Evolutionary conservation across 2,797 vertebrate genomes (phyloP).

Genomic region (Cebuella pygmaea): DNA sequence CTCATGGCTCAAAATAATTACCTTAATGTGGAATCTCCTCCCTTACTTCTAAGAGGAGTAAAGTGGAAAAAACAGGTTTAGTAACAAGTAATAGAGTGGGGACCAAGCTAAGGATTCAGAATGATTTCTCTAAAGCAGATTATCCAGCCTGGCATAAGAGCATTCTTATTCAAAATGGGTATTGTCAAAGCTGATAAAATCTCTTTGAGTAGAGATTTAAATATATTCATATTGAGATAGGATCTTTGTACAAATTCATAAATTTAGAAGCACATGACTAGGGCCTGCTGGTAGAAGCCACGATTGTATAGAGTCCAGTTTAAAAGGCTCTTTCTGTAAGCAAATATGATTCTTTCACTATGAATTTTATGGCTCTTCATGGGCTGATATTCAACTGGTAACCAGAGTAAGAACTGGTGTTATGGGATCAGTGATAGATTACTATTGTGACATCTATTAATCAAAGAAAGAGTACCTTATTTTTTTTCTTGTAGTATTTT

Average conservation of each 20-base stretch:
- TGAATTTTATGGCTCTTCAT: not conserved
- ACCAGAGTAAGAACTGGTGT: not conserved
- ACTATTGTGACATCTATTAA: not conserved
- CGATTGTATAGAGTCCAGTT: not conserved
- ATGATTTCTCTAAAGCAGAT: not conserved
- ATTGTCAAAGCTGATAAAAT: not conserved
- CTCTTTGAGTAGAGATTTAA: constrained; percentile 32
- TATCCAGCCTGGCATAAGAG: not conserved
- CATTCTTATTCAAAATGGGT: not conserved
- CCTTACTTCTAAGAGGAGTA: not conserved
- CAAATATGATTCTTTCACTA: not conserved
- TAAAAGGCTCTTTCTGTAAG: not conserved
- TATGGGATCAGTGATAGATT: not conserved
- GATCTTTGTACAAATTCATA: not conserved
- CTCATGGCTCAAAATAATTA: not conserved
- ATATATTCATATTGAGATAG: constrained; percentile 24
- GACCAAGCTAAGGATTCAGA: not conserved
- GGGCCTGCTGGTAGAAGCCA: not conserved
- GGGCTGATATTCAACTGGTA: not conserved
- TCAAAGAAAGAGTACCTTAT: not conserved
- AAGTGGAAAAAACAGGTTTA: not conserved
- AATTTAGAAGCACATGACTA: constrained; percentile 24
- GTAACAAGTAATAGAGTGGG: not conserved
- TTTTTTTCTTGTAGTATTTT: constrained; percentile 4
- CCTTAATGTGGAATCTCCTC: not conserved